phyloP scores from a whole-genome alignment of 2,888 invertebrate species.

The Noctua janthe region DNA sequence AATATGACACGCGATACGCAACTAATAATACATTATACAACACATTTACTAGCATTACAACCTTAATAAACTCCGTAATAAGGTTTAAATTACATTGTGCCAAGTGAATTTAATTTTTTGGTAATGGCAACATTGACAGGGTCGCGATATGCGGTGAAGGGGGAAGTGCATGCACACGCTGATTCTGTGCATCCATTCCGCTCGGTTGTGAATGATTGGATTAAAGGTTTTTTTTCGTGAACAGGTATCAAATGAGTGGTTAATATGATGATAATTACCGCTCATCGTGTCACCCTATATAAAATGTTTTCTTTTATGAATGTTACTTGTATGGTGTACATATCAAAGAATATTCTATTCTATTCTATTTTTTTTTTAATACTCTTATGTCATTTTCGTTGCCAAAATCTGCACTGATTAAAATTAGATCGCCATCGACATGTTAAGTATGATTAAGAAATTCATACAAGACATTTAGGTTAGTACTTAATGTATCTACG shows the following conservation, averaged over 20 bases:
- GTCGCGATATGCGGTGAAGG: slow-evolving; percentile 42
- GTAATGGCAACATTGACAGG: slow-evolving; percentile 45
- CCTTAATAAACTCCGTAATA: slow-evolving; percentile 24
- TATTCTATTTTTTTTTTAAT: background rate
- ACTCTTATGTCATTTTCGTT: background rate
- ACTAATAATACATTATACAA: slow-evolving; percentile 46
- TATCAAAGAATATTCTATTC: too few species aligned
- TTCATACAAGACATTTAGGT: background rate
- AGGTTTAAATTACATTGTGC: slow-evolving; percentile 43
- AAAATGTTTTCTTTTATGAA: too few species aligned
- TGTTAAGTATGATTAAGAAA: background rate
- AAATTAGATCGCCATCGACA: background rate
- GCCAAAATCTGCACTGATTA: background rate
- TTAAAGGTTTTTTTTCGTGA: slow-evolving; percentile 24
- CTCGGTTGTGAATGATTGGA: slow-evolving; percentile 44
- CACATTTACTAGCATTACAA: slow-evolving; percentile 2
- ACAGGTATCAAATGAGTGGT: slow-evolving; percentile 5
- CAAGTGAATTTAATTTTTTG: slow-evolving; percentile 11
- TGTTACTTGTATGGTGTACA: too few species aligned
- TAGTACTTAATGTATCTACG: background rate
- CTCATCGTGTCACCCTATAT: too few species aligned
- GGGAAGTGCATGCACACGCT: slow-evolving; percentile 59
- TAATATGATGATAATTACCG: background rate
- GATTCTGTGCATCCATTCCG: slow-evolving; percentile 48
- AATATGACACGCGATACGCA: slow-evolving; percentile 66